These are phyloP conservation scores for Microcebus murinus DNA, from an alignment of 2,113 vertebrate genomes.

Conservation along the genomic window DNA sequence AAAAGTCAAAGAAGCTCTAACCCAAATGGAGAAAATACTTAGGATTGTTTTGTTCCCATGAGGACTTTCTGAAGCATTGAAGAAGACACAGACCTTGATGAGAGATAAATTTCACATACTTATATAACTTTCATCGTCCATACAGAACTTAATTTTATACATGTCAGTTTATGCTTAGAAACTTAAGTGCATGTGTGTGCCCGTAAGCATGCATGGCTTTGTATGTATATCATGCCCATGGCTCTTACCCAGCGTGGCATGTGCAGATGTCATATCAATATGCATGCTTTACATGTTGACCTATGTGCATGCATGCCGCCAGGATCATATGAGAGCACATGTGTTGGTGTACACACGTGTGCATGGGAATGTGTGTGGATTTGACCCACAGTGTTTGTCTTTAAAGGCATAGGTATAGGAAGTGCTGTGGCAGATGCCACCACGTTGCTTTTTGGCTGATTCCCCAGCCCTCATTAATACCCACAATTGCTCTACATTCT, in stretches of 20 bases:
- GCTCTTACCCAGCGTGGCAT: background rate
- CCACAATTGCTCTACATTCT: constrained; percentile 49
- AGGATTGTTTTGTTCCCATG: background rate
- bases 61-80: background rate
- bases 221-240: background rate
- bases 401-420: background rate
- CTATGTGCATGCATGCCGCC: background rate
- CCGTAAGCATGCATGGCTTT: background rate
- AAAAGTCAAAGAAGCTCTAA: background rate
- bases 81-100: background rate
- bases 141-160: background rate
- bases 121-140: background rate
- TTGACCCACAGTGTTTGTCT: background rate
- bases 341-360: background rate
- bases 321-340: background rate
- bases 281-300: background rate
- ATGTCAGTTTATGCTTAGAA: background rate
- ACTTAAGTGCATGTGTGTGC: background rate
- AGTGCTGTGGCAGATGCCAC: constrained; percentile 32
- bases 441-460: constrained; percentile 48
- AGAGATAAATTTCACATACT: background rate
- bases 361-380: background rate
- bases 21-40: background rate
- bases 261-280: background rate
- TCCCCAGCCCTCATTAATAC: constrained; percentile 68